Percentiles rank a stretch among this genome's conserved stretches.
Evolutionary conservation across 2,797 vertebrate species (phyloP).

Genomic region (Glyptemys insculpta): DNA sequence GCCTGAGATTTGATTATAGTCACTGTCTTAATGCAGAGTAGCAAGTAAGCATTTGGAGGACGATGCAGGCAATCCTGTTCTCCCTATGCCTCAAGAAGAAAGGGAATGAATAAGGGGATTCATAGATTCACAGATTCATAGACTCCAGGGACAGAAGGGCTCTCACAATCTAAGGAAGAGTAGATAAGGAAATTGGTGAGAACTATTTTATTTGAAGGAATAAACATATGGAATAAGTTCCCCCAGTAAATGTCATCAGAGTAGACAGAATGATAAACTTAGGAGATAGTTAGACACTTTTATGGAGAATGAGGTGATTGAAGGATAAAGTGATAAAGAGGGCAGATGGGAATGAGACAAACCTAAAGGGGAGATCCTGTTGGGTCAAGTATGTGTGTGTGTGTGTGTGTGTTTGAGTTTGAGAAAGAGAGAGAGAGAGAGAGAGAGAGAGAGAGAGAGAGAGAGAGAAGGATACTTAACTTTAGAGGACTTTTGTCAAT

Average conservation of each 20-base stretch:
- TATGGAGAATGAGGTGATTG: not conserved
- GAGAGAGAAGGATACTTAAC: not conserved
- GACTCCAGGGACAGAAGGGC: not conserved
- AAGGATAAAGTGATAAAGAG: constrained; percentile 6
- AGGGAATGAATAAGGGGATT: not conserved
- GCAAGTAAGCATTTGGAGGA: not conserved
- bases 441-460: not conserved
- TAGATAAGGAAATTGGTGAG: not conserved
- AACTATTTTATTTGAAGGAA: not conserved
- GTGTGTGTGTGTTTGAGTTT: not conserved
- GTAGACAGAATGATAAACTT: not conserved
- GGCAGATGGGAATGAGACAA: not conserved
- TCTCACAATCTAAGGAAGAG: not conserved
- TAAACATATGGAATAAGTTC: not conserved
- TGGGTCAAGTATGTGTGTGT: not conserved
- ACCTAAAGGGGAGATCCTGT: not conserved
- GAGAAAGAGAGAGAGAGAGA: not conserved
- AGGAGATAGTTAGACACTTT: not conserved
- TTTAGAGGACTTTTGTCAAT: constrained; percentile 4
- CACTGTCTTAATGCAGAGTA: not conserved
- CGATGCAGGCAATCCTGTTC: not conserved
- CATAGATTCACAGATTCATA: not conserved
- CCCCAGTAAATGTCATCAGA: not conserved
- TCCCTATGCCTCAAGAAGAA: not conserved
- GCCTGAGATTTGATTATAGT: not conserved